Evolutionary conservation across 2,888 invertebrate species (phyloP), one percentile per base, ranked within the genome.

Genomic region (Drosophila diplacantha): DNA sequence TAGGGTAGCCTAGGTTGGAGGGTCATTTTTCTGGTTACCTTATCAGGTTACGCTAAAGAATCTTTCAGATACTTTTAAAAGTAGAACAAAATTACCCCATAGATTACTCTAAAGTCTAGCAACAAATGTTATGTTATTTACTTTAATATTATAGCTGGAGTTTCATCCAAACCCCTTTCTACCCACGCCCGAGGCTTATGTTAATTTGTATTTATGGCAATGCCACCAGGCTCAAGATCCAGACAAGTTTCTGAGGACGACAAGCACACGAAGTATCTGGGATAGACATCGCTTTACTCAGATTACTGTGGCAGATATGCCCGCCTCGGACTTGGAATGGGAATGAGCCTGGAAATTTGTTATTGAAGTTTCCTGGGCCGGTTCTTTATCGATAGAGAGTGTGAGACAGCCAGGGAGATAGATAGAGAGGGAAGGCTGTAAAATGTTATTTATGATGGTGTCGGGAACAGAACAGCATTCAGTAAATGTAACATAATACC

Each of bases 261-360:
- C 57, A 65, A 47, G 50, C 50, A 51, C 37, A 52, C 49, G 22
- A 20, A 35, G 58, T 63, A 67, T 72, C 67, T 72, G 67, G 62
- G 52, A 75, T 81, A 74, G 74, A 69, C 76, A 69, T 69, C 51
- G 61, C 22, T 47, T 31, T 64, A 67, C 77, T 77, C 83, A 73
- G 82, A 77, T 77, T 80, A 74, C 77, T 55, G 74, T 58, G 69
- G 72, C 76, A 56, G 82, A 82, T 81, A 82, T 64, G 58, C 56
- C 55, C 55, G 34, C 44, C 51, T 31, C 64, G 50, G 26, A 5
- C 32, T 20, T 35, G 29, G 29, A 44, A 44, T 16, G 43, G 39
- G 39, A 41, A 24, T 34, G 31, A 58, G 67, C 46, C 67, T 37
- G 58, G 49, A 65, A 66, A 74, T 81, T 66, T 73, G 76, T 66